A percentile compares a stretch with the other conserved stretches of the same genome.
These are phyloP conservation scores for Crematogaster levior DNA, from an alignment of 2,888 invertebrate genomes.

Conservation along the genomic window DNA sequence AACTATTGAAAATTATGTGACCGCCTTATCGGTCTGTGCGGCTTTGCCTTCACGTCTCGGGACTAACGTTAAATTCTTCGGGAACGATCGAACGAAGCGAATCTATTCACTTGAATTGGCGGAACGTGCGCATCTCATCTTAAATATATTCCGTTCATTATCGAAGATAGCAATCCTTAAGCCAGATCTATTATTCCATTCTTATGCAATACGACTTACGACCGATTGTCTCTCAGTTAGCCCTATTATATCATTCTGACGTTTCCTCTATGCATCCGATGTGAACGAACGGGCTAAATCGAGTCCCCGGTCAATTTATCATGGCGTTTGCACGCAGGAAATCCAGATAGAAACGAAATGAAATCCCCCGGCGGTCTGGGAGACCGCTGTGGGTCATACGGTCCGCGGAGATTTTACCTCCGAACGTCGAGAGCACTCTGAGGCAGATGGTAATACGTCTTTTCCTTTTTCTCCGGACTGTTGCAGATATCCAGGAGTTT, in stretches of 20 bases:
- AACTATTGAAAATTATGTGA: constrained; percentile 75
- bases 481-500: constrained; percentile 99
- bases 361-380: constrained; percentile 19
- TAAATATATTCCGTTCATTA: neutral
- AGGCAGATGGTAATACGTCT: constrained; percentile 60
- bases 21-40: constrained; percentile 43
- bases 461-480: constrained; percentile 67
- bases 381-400: neutral
- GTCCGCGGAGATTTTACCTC: constrained; percentile 21
- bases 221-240: neutral
- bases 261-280: neutral
- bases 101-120: too few relatives aligned
- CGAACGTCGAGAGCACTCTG: neutral
- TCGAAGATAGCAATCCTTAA: neutral
- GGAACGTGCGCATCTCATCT: neutral
- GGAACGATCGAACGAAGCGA: too few relatives aligned
- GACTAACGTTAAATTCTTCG: constrained; percentile 3
- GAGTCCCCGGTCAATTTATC: constrained; percentile 43
- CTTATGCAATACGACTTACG: neutral
- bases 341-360: constrained; percentile 33
- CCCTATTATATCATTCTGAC: neutral
- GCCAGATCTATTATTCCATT: neutral
- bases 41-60: constrained; percentile 15
- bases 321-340: constrained; percentile 24
- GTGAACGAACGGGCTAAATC: constrained; percentile 9